Percentiles rank a stretch among this genome's conserved stretches.
Conservation (phyloP, 1,140 invertebrate genomes). For the Heterodera schachtii region DNA sequence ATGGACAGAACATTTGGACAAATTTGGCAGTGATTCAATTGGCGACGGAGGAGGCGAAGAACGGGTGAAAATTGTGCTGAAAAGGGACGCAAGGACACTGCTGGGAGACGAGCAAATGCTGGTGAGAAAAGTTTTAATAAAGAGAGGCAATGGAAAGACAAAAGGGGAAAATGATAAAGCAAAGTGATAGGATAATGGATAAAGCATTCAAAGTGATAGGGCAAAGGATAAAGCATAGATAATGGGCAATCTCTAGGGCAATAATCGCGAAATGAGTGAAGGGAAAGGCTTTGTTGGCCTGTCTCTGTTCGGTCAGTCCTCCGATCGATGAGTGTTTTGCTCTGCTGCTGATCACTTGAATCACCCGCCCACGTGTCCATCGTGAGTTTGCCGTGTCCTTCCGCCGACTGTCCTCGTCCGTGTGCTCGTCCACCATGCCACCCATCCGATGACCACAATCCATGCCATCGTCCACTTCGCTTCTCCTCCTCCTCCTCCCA, state of each 20-base stretch:
- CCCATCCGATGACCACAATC: background rate
- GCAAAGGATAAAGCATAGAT: too few species aligned
- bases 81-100: constrained; percentile 54
- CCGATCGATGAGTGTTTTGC: background rate
- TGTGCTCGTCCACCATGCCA: background rate
- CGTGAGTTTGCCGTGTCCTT: background rate
- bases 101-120: constrained; percentile 49
- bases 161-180: background rate
- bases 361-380: background rate
- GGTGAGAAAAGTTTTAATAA: constrained; percentile 31
- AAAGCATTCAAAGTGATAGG: too few species aligned
- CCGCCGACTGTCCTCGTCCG: background rate
- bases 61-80: constrained; percentile 42
- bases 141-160: background rate
- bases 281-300: too few species aligned
- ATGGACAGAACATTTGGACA: constrained; percentile 52
- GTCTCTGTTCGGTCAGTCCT: too few species aligned
- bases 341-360: background rate
- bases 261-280: too few species aligned
- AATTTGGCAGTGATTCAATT: constrained; percentile 43
- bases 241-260: too few species aligned
- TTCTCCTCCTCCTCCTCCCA: too few species aligned
- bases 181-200: background rate
- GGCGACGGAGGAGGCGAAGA: constrained; percentile 20
- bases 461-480: background rate